phyloP scores from a whole-genome alignment of 2,888 invertebrate genomes.

The Galerucella calmariensis region DNA sequence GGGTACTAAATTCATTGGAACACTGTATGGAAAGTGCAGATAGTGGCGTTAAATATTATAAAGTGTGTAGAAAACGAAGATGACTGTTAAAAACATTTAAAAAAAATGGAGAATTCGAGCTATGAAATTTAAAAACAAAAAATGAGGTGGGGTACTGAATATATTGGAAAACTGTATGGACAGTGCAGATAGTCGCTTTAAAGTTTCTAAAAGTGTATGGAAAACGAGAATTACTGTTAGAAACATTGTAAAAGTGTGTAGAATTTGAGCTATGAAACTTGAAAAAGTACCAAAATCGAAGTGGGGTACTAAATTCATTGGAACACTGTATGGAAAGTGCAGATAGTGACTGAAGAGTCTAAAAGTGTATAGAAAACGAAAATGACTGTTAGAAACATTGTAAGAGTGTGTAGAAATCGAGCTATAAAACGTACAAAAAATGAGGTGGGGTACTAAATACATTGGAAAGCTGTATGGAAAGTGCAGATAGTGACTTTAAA shows the following conservation, averaged over 20 bases:
- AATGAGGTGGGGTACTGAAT: no score
- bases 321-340: no score
- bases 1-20: not conserved
- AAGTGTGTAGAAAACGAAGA: not conserved
- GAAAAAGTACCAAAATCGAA: no score
- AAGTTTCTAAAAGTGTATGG: not conserved
- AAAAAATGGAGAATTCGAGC: not conserved
- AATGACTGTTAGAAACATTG: not conserved
- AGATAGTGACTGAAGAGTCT: not conserved
- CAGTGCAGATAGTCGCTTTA: not conserved
- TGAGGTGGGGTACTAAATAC: not conserved
- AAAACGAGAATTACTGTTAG: not conserved
- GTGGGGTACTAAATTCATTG: no score
- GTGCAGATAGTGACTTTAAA: no score
- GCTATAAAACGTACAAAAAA: not conserved
- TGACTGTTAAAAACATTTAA: not conserved
- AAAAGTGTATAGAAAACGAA: not conserved
- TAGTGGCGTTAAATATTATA: not conserved
- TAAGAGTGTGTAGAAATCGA: not conserved
- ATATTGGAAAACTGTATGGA: no score
- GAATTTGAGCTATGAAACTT: not conserved
- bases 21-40: no score
- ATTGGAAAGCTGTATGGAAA: not conserved
- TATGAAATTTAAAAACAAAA: no score
- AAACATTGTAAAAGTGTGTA: not conserved